phyloP scores from a whole-genome alignment of 1,140 invertebrate species.

The Daktulosphaira vitifoliae region DNA sequence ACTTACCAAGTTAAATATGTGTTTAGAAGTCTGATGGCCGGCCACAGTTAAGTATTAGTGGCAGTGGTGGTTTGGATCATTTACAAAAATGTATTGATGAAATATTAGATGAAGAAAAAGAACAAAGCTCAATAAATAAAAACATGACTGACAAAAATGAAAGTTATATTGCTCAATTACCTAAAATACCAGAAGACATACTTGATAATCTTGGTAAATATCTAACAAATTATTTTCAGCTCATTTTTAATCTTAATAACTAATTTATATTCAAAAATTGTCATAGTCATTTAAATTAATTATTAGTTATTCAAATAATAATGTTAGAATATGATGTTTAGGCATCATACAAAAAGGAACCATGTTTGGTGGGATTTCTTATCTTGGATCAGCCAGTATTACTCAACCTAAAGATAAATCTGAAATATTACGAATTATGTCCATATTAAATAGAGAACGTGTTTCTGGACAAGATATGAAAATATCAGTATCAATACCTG shows the following conservation, averaged over 20 bases:
- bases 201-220: conserved; percentile 22
- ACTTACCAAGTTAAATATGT: neutral
- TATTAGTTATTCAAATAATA: too few species aligned
- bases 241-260: too few species aligned
- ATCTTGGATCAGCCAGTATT: conserved; percentile 85
- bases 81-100: conserved; percentile 63
- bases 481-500: conserved; percentile 83
- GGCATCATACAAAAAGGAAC: conserved; percentile 78
- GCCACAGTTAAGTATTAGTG: conserved; percentile 63
- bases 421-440: conserved; percentile 94
- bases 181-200: conserved; percentile 5
- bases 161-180: neutral
- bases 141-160: neutral
- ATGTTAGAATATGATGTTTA: too few species aligned
- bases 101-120: conserved; percentile 50
- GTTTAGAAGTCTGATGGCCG: conserved; percentile 1
- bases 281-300: too few species aligned
- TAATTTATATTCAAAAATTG: too few species aligned
- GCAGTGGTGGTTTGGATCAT: conserved; percentile 63
- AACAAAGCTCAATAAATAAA: neutral
- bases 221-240: conserved; percentile 18
- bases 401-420: conserved; percentile 85
- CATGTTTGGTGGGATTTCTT: conserved; percentile 87
- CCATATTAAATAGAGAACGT: conserved; percentile 72
- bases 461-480: conserved; percentile 60